Evolutionary conservation across 1,140 invertebrate genomes (phyloP), one percentile per base, ranked within the genome.

Genomic region (Sycophaga agraensis): DNA sequence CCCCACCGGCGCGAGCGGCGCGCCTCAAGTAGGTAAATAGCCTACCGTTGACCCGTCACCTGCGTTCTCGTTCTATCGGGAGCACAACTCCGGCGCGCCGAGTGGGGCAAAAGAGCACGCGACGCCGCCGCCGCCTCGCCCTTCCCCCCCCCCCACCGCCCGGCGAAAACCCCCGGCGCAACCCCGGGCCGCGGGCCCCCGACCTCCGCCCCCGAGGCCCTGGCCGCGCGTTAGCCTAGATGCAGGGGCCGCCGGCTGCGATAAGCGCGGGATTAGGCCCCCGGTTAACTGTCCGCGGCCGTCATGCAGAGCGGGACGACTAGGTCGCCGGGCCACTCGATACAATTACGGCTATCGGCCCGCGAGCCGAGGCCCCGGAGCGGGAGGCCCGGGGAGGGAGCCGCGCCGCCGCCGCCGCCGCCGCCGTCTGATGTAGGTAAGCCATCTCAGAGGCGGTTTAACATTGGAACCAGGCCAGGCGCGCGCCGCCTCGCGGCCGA

Each of bases 21-120:
- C 14, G 45, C 26, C 46, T 74, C 70, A 80, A 80, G 77, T 80
- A 78, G 78, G 78, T 79, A 79, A 80, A 79, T 79, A 80, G 77
- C 78, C 72, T 31, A 78, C 73, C 73, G 76, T 73, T 80, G 77
- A 79, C 78, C 78, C 77, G 78, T 79, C 78, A 79, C 78, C 77
- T 80, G 77, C 75, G 78, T 79, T 80, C 78, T 79, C 78, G 78
- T 80, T 80, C 74, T 79, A 80, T 79, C 72, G 77, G 70, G 78
- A 79, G 77, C 77, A 78, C 35, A 53, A 14, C 26, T n/a, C 35
- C n/a, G n/a, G 22, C 35, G 35, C 21, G 40, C 31, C 0, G 21
- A 39, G 39, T 46, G 49, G 39, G 58, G 49, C 45, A 53, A 50
- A 35, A 45, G 40, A 46, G 40, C 54, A 16, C 24, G 42, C 54